These are phyloP conservation scores for Aleadryas rufinucha DNA, from an alignment of 2,113 vertebrate genomes.

Conservation along the genomic window DNA sequence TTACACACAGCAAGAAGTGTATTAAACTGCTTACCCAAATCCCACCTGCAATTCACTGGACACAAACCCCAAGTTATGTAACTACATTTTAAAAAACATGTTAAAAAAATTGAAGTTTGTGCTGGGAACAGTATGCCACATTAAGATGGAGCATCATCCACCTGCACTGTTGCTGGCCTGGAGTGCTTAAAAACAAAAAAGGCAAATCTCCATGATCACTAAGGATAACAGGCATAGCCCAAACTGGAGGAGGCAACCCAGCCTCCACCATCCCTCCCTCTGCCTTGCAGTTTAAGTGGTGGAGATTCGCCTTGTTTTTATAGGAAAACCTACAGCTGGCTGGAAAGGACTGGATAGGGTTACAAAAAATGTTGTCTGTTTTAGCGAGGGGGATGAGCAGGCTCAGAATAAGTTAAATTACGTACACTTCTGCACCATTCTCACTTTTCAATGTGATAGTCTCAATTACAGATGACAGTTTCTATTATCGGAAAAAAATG, in stretches of 20 bases:
- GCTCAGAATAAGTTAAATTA: not conserved
- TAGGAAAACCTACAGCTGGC: not conserved
- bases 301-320: not conserved
- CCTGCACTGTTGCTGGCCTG: not conserved
- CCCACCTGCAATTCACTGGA: not conserved
- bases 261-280: not conserved
- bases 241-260: not conserved
- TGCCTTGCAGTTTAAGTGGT: not conserved
- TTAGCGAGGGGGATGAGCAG: not conserved
- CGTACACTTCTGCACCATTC: not conserved
- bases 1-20: not conserved
- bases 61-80: not conserved
- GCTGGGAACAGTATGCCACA: too few relatives aligned
- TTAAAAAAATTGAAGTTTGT: not conserved
- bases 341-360: not conserved
- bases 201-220: not conserved
- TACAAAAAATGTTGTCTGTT: not conserved
- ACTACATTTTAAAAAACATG: not conserved
- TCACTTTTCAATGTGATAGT: not conserved
- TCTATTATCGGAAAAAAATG: not conserved
- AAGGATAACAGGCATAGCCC: not conserved
- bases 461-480: constrained; percentile 37
- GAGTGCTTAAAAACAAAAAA: not conserved
- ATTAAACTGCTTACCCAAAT: not conserved
- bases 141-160: not conserved